A percentile compares a stretch with the other conserved stretches of the same genome.
These are phyloP conservation scores for Ophiodon elongatus DNA, from an alignment of 2,113 vertebrate genomes.

Conservation along the genomic window DNA sequence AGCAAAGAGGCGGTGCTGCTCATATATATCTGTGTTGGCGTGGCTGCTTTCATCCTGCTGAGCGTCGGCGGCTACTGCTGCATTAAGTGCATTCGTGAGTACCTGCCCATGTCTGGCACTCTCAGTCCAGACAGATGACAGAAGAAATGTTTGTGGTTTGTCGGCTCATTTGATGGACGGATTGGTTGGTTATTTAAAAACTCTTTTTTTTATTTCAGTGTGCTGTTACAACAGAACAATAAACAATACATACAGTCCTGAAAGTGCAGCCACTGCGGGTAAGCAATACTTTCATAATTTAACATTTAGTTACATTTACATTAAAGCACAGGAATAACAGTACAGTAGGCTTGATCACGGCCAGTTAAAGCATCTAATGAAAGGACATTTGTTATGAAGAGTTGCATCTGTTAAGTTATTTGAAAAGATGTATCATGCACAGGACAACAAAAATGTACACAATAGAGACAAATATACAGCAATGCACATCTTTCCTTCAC, in stretches of 20 bases:
- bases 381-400: not conserved
- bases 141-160: not conserved
- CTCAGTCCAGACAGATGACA: not conserved
- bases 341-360: not conserved
- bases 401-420: not conserved
- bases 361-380: not conserved
- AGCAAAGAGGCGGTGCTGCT: not conserved
- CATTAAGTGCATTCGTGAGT: slow-evolving; percentile 62
- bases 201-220: slow-evolving; percentile 33
- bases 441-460: not conserved
- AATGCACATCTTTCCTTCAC: not conserved
- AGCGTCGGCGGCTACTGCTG: slow-evolving; percentile 1
- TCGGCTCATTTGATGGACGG: not conserved
- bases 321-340: not conserved
- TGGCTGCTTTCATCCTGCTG: slow-evolving; percentile 49
- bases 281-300: not conserved
- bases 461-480: not conserved
- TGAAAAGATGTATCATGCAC: not conserved
- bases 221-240: not conserved
- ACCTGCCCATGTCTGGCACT: not conserved
- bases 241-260: not conserved
- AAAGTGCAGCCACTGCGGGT: not conserved
- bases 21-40: slow-evolving; percentile 44
- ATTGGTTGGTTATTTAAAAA: not conserved
- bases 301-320: not conserved